phyloP scores from a whole-genome alignment of 2,888 invertebrate species.

The Brachylomia viminalis region DNA sequence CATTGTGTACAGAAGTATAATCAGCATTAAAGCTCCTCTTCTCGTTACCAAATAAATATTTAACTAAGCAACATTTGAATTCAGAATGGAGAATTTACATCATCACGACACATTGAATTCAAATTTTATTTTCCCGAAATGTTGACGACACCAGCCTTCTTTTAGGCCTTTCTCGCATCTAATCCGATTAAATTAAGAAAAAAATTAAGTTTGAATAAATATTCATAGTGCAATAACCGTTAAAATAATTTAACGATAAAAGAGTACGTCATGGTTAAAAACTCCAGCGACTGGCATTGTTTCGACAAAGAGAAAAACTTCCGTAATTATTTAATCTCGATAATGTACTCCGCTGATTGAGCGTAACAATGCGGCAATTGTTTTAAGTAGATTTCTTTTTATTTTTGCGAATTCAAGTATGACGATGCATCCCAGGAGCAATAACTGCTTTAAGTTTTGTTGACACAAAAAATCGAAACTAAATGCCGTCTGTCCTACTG shows the following conservation, averaged over 20 bases:
- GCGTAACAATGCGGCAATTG: conserved; percentile 61
- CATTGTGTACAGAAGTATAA: conserved; percentile 45
- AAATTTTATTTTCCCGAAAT: conserved; percentile 58
- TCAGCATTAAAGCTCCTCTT: conserved; percentile 45
- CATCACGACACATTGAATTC: conserved; percentile 60
- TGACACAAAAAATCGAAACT: conserved; percentile 33
- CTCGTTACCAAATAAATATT: conserved; percentile 57
- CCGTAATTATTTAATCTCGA: conserved; percentile 57
- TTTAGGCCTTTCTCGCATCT: conserved; percentile 46
- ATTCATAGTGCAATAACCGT: conserved; percentile 63
- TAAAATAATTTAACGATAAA: conserved; percentile 62
- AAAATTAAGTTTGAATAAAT: conserved; percentile 56
- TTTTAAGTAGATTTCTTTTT: conserved; percentile 47
- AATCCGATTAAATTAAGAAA: conserved; percentile 53
- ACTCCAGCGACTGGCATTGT: conserved; percentile 61
- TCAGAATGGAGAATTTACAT: conserved; percentile 55
- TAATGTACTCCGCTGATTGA: conserved; percentile 57
- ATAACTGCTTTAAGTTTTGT: conserved; percentile 32
- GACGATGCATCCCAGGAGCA: conserved; percentile 26
- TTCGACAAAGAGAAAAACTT: conserved; percentile 57
- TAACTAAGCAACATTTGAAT: conserved; percentile 50
- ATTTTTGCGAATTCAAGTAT: conserved; percentile 32
- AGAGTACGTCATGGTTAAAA: conserved; percentile 53
- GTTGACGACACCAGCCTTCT: conserved; percentile 59
- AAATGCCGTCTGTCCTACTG: conserved; percentile 31